These are phyloP conservation scores for Cecropterus lyciades DNA, from an alignment of 1,140 invertebrate genomes.

Conservation along the genomic window DNA sequence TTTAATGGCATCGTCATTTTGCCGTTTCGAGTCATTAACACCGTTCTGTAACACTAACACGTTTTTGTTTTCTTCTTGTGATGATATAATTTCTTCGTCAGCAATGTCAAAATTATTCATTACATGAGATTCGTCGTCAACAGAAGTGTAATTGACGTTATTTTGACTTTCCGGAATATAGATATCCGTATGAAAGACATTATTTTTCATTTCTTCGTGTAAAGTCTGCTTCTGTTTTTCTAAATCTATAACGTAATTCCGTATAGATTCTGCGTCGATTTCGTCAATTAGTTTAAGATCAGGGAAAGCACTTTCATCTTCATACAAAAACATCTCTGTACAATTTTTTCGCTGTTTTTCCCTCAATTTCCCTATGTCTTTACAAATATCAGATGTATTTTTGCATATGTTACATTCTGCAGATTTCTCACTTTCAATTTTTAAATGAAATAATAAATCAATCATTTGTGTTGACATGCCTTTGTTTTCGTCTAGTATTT, in stretches of 20 bases:
- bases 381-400: constrained; percentile 46
- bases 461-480: constrained; percentile 61
- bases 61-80: too few relatives aligned
- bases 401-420: constrained; percentile 61
- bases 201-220: not conserved
- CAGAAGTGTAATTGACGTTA: not conserved
- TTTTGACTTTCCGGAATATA: not conserved
- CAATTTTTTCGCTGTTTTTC: constrained; percentile 34
- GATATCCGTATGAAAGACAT: not conserved
- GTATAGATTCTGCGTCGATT: constrained; percentile 49
- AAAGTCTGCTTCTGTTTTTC: not conserved
- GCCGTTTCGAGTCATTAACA: too few relatives aligned
- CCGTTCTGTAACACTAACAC: too few relatives aligned
- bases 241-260: not conserved
- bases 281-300: constrained; percentile 62
- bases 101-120: not conserved
- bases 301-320: constrained; percentile 48
- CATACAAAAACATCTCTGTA: not conserved
- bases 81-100: not conserved
- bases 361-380: constrained; percentile 44
- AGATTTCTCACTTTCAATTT: constrained; percentile 52
- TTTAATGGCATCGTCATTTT: too few relatives aligned
- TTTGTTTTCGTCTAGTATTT: constrained; percentile 60
- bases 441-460: constrained; percentile 72
- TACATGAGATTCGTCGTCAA: too few relatives aligned